phyloP scores from a whole-genome alignment of 2,888 invertebrate genomes.

The Caenorhabditis japonica region DNA sequence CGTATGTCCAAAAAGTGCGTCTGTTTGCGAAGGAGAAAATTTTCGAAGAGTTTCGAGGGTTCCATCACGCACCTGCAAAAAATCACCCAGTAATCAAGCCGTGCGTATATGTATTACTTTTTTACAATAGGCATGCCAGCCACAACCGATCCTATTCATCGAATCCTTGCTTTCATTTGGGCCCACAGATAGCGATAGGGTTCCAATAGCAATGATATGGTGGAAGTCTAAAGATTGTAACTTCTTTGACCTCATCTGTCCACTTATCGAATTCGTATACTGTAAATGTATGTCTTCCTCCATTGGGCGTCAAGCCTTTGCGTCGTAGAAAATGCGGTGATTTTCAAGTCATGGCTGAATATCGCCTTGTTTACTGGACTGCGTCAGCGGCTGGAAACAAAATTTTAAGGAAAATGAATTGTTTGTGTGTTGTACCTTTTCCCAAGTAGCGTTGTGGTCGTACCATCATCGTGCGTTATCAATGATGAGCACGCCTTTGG shows the following conservation, averaged over 20 bases:
- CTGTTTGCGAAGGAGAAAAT: no score
- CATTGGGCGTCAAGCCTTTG: not conserved
- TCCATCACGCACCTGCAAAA: no score
- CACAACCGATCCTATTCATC: not conserved
- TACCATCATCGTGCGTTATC: slow-evolving; percentile 13
- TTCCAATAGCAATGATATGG: slow-evolving; percentile 8
- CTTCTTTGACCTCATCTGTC: not conserved
- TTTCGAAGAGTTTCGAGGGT: no score
- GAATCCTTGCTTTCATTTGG: not conserved
- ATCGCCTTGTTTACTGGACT: not conserved
- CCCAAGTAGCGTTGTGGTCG: not conserved
- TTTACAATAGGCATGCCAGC: not conserved
- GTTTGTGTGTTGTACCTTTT: not conserved
- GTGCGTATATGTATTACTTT: no score
- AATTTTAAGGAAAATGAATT: no score
- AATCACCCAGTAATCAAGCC: no score
- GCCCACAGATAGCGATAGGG: slow-evolving; percentile 5
- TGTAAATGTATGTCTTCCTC: not conserved
- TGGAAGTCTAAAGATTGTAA: not conserved
- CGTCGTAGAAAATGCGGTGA: no score
- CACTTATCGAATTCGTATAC: not conserved
- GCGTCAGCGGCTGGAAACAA: not conserved
- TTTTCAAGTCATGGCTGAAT: no score
- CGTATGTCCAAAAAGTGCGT: no score
- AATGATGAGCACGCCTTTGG: not conserved